These are phyloP conservation scores for Acestrorhynchus altus DNA, from an alignment of 2,797 vertebrate species.

Conservation along the genomic window DNA sequence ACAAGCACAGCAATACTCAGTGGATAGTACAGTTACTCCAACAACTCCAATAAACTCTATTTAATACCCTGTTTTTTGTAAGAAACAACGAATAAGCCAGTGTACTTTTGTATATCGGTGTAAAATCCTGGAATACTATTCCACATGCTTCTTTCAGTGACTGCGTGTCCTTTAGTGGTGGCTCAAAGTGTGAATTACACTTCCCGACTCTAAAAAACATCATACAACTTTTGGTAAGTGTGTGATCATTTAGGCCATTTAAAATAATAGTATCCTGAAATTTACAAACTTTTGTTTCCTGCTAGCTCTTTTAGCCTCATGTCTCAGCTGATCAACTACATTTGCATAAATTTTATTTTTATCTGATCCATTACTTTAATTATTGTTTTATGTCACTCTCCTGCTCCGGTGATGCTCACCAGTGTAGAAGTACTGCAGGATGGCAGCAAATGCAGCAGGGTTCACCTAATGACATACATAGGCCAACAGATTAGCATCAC, in stretches of 20 bases:
- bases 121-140: too few species aligned
- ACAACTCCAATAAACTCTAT: too few species aligned
- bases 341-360: not conserved
- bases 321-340: not conserved
- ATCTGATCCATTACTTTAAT: not conserved
- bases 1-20: too few species aligned
- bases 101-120: too few species aligned
- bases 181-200: too few species aligned
- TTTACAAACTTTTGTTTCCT: not conserved
- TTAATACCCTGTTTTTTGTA: too few species aligned
- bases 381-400: not conserved
- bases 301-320: not conserved
- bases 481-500: conserved; percentile 1
- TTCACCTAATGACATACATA: conserved; percentile 81
- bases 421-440: conserved; percentile 95
- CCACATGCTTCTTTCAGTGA: too few species aligned
- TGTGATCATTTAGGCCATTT: not conserved
- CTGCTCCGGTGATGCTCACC: conserved; percentile 73
- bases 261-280: too few species aligned
- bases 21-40: too few species aligned
- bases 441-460: conserved; percentile 90
- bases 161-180: too few species aligned
- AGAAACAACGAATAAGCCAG: too few species aligned
- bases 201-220: too few species aligned
- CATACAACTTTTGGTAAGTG: not conserved